Evolutionary conservation across 2,888 invertebrate species (phyloP).

Genomic region (Agonum fuliginosum): DNA sequence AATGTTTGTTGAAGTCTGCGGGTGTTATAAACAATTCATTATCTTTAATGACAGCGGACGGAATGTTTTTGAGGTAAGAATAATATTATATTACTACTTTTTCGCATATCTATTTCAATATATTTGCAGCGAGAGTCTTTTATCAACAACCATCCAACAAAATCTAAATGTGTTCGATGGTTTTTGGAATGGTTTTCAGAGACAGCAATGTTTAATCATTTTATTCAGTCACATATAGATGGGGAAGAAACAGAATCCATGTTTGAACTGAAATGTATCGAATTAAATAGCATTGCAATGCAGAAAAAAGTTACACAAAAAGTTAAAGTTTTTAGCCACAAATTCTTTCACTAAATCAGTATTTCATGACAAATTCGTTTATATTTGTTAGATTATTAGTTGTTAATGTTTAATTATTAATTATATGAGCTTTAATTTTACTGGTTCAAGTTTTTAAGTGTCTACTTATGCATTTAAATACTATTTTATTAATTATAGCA

Average conservation of each 20-base stretch:
- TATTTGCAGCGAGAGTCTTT: slow-evolving; percentile 82
- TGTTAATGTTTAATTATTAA: background rate
- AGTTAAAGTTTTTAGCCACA: slow-evolving; percentile 54
- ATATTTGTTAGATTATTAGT: background rate
- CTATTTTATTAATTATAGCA: too few relatives aligned
- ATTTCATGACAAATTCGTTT: background rate
- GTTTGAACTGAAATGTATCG: slow-evolving; percentile 40
- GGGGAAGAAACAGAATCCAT: slow-evolving; percentile 23
- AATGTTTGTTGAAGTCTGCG: slow-evolving; percentile 85
- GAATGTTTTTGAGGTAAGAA: slow-evolving; percentile 49
- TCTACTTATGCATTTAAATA: too few relatives aligned
- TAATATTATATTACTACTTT: too few relatives aligned
- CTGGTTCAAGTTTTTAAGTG: slow-evolving; percentile 1
- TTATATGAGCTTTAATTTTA: background rate
- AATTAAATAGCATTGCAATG: slow-evolving; percentile 10
- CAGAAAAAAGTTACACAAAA: slow-evolving; percentile 45
- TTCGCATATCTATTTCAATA: background rate
- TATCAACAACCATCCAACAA: slow-evolving; percentile 74
- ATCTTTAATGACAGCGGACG: slow-evolving; percentile 59
- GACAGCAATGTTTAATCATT: slow-evolving; percentile 89
- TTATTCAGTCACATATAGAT: slow-evolving; percentile 75
- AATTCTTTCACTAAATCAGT: slow-evolving; percentile 29
- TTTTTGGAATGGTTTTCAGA: slow-evolving; percentile 92
- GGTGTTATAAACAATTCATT: slow-evolving; percentile 79
- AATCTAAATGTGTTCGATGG: slow-evolving; percentile 80